phyloP scores from a whole-genome alignment of 2,113 vertebrate genomes.

The Chaetorhynchus papuensis region DNA sequence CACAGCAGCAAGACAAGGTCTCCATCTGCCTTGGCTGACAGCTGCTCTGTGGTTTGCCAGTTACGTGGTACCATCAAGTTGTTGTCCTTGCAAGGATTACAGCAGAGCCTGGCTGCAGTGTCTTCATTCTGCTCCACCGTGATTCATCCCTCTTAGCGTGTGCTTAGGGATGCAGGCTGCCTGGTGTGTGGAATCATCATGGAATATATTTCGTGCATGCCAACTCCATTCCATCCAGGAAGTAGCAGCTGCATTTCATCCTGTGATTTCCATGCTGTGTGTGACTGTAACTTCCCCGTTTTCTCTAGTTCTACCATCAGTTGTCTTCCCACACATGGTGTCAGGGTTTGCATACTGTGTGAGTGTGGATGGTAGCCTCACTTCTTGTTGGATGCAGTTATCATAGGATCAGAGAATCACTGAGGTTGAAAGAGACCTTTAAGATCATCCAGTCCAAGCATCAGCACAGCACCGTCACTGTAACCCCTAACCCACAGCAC shows the following conservation, averaged over 20 bases:
- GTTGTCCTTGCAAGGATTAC: not conserved
- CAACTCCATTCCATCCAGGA: not conserved
- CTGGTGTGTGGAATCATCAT: not conserved
- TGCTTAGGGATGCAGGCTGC: not conserved
- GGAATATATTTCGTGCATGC: not conserved
- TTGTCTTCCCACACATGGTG: not conserved
- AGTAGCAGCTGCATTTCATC: not conserved
- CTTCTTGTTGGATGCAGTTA: not conserved
- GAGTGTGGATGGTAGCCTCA: not conserved
- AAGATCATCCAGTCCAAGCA: not conserved
- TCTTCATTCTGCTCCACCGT: not conserved
- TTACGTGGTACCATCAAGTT: not conserved
- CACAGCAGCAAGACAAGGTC: not conserved
- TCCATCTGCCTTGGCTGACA: not conserved
- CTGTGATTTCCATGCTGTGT: not conserved
- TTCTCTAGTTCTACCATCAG: not conserved
- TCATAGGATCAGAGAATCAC: not conserved
- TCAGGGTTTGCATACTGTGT: not conserved
- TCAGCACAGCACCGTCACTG: not conserved
- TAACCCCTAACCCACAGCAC: not conserved
- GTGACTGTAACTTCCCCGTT: not conserved
- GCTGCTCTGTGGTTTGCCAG: not conserved
- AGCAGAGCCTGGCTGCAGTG: not conserved
- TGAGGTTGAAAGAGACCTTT: not conserved
- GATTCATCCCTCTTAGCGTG: not conserved